Conservation (phyloP, 2,797 vertebrate species). For the Tokudaia muenninki region DNA sequence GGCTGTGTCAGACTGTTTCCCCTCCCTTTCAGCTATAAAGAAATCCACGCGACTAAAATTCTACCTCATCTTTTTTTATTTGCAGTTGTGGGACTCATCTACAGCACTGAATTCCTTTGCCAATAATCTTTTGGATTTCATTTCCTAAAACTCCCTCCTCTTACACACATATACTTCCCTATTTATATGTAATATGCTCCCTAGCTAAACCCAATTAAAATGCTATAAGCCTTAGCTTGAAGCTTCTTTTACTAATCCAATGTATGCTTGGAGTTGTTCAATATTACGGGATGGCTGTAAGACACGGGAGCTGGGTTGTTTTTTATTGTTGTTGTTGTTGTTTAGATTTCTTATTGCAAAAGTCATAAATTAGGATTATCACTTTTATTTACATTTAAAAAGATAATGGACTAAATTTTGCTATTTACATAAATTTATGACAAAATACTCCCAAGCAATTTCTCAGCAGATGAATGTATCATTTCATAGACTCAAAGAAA, state of each 20-base stretch:
- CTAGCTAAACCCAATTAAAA: conserved; percentile 66
- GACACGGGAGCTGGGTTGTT: not conserved
- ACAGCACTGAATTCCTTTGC: conserved; percentile 48
- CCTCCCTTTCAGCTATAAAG: not conserved
- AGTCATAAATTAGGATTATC: conserved; percentile 48
- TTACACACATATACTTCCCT: not conserved
- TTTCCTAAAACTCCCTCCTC: not conserved
- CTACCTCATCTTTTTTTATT: conserved; percentile 58
- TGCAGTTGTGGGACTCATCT: conserved; percentile 56
- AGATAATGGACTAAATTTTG: not conserved
- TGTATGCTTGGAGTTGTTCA: conserved; percentile 52
- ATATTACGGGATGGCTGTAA: not conserved
- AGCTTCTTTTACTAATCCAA: conserved; percentile 53
- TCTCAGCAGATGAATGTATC: not conserved
- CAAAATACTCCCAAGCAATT: conserved; percentile 45
- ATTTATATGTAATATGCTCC: conserved; percentile 29
- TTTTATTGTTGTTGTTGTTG: not conserved
- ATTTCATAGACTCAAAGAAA: not conserved
- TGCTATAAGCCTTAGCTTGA: conserved; percentile 16
- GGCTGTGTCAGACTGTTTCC: conserved; percentile 62
- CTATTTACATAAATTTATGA: conserved; percentile 51
- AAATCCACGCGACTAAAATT: conserved; percentile 68
- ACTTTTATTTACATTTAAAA: conserved; percentile 61
- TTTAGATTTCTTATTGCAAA: conserved; percentile 12
- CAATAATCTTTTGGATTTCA: conserved; percentile 29